Evolutionary conservation across 1,140 invertebrate genomes (phyloP), one percentile per base, ranked within the genome.

Genomic region (Metaphire vulgaris): DNA sequence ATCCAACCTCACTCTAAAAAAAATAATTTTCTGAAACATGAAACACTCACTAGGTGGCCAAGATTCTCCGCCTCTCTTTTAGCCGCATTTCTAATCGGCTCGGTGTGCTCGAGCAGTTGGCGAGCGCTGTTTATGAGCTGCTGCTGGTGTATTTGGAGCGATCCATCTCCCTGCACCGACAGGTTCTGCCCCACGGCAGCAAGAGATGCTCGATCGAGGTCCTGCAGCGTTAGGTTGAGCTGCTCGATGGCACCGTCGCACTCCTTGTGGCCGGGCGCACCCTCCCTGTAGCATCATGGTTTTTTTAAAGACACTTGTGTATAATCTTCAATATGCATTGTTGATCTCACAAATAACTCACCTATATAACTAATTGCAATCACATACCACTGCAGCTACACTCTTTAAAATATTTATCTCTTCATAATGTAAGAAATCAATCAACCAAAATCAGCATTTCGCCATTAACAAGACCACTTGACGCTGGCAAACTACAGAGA

Each of bases 241-340:
- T 91, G 91, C 26, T 94, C 91, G 72, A 97, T 90, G 0, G 93
- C 93, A 0, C 89, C 88, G 66, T 95, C 93, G 85, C 96, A 97
- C 86, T 99, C 96, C 2, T 91, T 91, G 83, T 98, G 95, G 0
- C 97, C 97, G 0, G 97, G 96, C 0, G 96, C 95, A 83, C 94
- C 95, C 81, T 98, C 95, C 56, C 95, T 92, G 80, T 41, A 82
- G 82, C 68, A 74, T n/a, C n/a, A n/a, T n/a, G n/a, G n/a, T n/a
- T n/a, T n/a, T n/a, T n/a, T n/a, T n/a, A n/a, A n/a, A n/a, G n/a
- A n/a, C n/a, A n/a, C n/a, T n/a, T n/a, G n/a, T n/a, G n/a, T n/a
- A n/a, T n/a, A n/a, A n/a, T n/a, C n/a, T n/a, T n/a, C n/a, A n/a
- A n/a, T n/a, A n/a, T n/a, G n/a, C n/a, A n/a, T n/a, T n/a, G n/a